phyloP scores from a whole-genome alignment of 2,797 vertebrate genomes.

The Selene dorsalis region DNA sequence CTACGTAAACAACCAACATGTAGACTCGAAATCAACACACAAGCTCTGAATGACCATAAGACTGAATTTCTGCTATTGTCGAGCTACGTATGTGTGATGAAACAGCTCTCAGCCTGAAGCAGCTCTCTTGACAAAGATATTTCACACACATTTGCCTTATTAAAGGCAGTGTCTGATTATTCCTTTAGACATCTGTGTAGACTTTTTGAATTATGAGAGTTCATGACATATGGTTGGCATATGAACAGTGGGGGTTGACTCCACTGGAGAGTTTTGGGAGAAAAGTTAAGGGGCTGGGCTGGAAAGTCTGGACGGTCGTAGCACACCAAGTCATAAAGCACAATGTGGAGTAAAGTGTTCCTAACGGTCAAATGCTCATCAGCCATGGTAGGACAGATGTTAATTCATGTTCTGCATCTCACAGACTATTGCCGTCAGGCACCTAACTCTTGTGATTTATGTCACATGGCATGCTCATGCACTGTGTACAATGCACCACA shows the following conservation, averaged over 20 bases:
- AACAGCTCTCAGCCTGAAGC: neutral
- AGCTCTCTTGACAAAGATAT: neutral
- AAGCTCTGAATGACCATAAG: neutral
- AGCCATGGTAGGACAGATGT: constrained; percentile 52
- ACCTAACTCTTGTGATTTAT: constrained; percentile 70
- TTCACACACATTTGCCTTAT: neutral
- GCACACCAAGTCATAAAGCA: constrained; percentile 35
- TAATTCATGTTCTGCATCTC: constrained; percentile 53
- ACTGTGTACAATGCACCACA: constrained; percentile 59
- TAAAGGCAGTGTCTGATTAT: constrained; percentile 20
- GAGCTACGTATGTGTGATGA: neutral
- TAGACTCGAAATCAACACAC: neutral
- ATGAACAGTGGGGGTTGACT: constrained; percentile 12
- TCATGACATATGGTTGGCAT: constrained; percentile 28
- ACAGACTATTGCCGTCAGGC: constrained; percentile 42
- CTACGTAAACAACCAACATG: constrained; percentile 42
- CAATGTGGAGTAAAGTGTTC: constrained; percentile 27
- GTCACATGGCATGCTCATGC: constrained; percentile 71
- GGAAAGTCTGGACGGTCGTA: constrained; percentile 27
- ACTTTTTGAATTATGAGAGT: constrained; percentile 21
- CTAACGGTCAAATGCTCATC: constrained; percentile 46
- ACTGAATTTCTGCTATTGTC: neutral
- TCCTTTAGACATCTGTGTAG: neutral
- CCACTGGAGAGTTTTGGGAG: constrained; percentile 9
- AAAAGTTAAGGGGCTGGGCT: neutral